phyloP scores from a whole-genome alignment of 2,888 invertebrate species.

The Synanthedon formicaeformis region DNA sequence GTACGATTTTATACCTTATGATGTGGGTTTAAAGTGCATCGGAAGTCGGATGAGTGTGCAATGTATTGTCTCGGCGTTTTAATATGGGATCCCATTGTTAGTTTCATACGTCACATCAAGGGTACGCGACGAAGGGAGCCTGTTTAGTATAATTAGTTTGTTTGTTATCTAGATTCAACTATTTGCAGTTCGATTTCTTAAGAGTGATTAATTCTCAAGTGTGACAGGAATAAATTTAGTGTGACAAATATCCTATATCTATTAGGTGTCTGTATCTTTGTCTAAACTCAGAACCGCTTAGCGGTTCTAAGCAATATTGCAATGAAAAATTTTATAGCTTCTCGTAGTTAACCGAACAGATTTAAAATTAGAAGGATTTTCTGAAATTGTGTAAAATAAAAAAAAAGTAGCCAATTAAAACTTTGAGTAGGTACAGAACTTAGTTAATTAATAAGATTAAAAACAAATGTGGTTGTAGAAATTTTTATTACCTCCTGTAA shows the following conservation, averaged over 20 bases:
- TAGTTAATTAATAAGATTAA: too few species aligned
- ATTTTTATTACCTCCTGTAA: too few species aligned
- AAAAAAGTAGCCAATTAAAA: too few species aligned
- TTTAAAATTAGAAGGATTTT: too few species aligned
- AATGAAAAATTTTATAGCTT: too few species aligned
- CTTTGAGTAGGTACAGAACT: too few species aligned
- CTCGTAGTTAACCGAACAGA: too few species aligned
- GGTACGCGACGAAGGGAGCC: constrained; percentile 18
- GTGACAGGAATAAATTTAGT: constrained; percentile 6
- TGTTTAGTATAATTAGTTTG: constrained; percentile 53
- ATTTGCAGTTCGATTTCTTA: constrained; percentile 25
- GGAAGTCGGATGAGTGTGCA: background rate
- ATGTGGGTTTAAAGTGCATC: background rate
- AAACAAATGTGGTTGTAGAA: too few species aligned
- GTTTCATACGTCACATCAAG: constrained; percentile 41
- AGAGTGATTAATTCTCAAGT: constrained; percentile 7
- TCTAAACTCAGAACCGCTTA: too few species aligned
- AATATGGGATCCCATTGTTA: constrained; percentile 25
- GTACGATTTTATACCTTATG: background rate
- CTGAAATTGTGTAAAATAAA: too few species aligned
- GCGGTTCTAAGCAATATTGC: too few species aligned
- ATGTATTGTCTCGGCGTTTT: background rate
- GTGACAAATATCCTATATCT: background rate
- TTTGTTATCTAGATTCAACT: constrained; percentile 39
- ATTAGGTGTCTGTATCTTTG: too few species aligned